Evolutionary conservation across 2,888 invertebrate species (phyloP), one percentile per base, ranked within the genome.

Genomic region (Cantharis lateralis): DNA sequence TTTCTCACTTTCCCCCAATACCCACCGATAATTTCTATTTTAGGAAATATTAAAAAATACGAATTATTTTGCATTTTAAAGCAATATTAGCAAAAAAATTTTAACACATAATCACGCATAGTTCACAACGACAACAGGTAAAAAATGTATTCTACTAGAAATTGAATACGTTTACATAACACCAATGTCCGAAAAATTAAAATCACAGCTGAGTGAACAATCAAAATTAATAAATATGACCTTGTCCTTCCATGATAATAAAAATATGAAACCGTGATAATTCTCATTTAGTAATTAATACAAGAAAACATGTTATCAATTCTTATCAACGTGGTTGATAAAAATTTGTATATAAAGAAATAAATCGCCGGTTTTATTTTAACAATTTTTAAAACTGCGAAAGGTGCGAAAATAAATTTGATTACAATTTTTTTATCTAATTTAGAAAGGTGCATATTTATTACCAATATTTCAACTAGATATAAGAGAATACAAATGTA

Each of bases 161-260:
- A n/a, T 48, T 48, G 9, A 48, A 48, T 48, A 48, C 7, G 48
- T 48, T 48, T 48, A 48, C 48, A 7, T 48, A 48, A 48, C 48
- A n/a, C n/a, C n/a, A 48, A 48, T 48, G 7, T 11, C 61, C 71
- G 78, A 80, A 77, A 75, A 78, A 78, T 74, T 66, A 62, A 70
- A 69, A 32, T 66, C 63, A 78, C 79, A 80, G 80, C 81, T 80
- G 80, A 79, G 79, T 80, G 77, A 75, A 80, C 80, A 81, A 79
- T 80, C 74, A 74, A 77, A 64, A 48, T 48, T n/a, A 48, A 48
- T 48, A 48, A n/a, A n/a, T 48, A 48, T 66, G 80, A 81, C 82
- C 82, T 82, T 82, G 81, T 77, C 75, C 79, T 73, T 26, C n/a
- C 75, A 77, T 74, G 24, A 9, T 24, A 24, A 24, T 74, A 72